Conservation (phyloP, 2,113 vertebrate species). For the Casuarius casuarius region DNA sequence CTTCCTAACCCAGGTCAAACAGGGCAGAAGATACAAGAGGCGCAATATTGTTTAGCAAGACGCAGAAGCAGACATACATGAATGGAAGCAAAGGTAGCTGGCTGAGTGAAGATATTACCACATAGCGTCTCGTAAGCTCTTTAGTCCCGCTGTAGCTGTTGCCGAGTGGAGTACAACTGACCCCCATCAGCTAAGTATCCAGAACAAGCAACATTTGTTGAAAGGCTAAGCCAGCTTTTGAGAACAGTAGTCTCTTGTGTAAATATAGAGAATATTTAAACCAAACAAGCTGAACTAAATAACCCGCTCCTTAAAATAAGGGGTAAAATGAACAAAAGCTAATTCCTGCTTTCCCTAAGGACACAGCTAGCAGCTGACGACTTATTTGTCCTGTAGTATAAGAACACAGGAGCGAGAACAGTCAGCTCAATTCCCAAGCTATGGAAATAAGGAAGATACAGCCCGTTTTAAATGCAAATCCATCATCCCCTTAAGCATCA, state of each 20-base stretch:
- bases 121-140: not conserved
- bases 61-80: not conserved
- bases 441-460: not conserved
- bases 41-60: not conserved
- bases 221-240: constrained; percentile 45
- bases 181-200: not conserved
- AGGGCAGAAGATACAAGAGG: not conserved
- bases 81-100: not conserved
- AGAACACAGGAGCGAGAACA: not conserved
- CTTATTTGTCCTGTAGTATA: not conserved
- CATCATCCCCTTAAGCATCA: not conserved
- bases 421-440: not conserved
- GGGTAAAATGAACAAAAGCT: constrained; percentile 3
- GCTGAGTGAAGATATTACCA: not conserved
- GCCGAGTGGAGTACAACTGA: not conserved
- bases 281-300: constrained; percentile 3
- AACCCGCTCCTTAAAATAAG: not conserved
- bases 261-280: not conserved
- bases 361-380: constrained; percentile 13
- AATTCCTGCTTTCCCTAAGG: not conserved
- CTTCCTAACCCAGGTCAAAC: not conserved
- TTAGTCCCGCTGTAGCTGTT: not conserved
- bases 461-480: not conserved
- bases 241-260: constrained; percentile 45
- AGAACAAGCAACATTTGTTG: constrained; percentile 46